These are phyloP conservation scores for Myzus persicae DNA, from an alignment of 1,140 invertebrate species.

Conservation along the genomic window DNA sequence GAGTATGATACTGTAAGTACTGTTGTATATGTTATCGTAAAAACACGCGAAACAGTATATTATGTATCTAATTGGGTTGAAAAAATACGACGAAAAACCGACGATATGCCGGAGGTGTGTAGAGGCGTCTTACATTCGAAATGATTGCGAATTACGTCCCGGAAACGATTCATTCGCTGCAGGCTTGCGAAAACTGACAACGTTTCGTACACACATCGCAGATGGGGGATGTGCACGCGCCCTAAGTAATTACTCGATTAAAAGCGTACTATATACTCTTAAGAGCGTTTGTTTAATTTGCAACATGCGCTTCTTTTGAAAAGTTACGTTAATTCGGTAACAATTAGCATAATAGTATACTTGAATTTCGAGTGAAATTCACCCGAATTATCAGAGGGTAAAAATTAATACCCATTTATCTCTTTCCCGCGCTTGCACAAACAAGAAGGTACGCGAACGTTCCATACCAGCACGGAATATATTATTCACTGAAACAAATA, in stretches of 20 bases:
- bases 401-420: constrained; percentile 32
- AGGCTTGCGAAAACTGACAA: constrained; percentile 31
- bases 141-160: neutral
- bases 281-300: constrained; percentile 38
- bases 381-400: neutral
- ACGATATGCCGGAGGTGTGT: neutral
- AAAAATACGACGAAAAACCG: neutral
- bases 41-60: neutral
- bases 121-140: neutral
- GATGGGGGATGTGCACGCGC: neutral
- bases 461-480: neutral
- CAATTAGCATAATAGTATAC: constrained; percentile 39
- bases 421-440: neutral
- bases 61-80: neutral
- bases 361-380: neutral
- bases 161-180: constrained; percentile 9
- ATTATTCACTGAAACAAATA: neutral
- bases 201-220: neutral
- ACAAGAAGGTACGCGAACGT: neutral
- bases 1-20: neutral
- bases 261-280: neutral
- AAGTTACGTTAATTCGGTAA: constrained; percentile 26
- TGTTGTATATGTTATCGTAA: neutral
- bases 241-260: constrained; percentile 46
- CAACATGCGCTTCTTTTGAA: constrained; percentile 19